Conservation (phyloP, 1,140 invertebrate genomes). For the Leptinotarsa defecta region DNA sequence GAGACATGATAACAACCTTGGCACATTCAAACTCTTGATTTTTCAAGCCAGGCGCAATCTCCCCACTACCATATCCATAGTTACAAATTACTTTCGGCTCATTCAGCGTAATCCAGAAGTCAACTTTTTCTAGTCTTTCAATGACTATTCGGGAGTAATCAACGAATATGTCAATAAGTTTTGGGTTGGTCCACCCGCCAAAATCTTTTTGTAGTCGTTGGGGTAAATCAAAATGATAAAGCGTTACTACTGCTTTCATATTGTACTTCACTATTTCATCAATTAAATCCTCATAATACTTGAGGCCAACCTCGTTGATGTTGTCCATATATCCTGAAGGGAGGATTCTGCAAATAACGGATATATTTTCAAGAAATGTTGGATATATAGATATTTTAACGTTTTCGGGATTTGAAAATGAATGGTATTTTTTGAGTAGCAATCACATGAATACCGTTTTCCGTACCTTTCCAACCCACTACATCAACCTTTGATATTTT, state of each 20-base stretch:
- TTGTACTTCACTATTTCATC: not conserved
- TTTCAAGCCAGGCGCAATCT: not conserved
- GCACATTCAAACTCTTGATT: not conserved
- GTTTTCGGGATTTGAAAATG: too few relatives aligned
- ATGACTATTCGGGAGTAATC: not conserved
- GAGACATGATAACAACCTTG: not conserved
- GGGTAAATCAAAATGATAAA: slow-evolving; percentile 1
- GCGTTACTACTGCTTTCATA: not conserved
- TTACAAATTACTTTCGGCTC: not conserved
- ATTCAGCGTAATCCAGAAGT: not conserved
- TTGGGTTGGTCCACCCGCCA: not conserved
- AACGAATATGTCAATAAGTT: not conserved
- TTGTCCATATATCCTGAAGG: not conserved
- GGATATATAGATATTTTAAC: too few relatives aligned
- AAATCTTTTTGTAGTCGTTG: not conserved
- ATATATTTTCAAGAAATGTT: too few relatives aligned
- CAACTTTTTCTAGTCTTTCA: not conserved
- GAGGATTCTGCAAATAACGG: not conserved
- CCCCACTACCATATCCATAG: not conserved
- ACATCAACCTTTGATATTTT: too few relatives aligned
- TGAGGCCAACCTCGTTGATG: not conserved
- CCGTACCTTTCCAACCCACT: too few relatives aligned
- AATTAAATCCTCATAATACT: not conserved
- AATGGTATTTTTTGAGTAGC: too few relatives aligned
- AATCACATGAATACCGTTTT: too few relatives aligned